A percentile compares a stretch with the other conserved stretches of the same genome.
These are phyloP conservation scores for Hydrotaea diabolus DNA, from an alignment of 2,888 invertebrate species.

Conservation along the genomic window DNA sequence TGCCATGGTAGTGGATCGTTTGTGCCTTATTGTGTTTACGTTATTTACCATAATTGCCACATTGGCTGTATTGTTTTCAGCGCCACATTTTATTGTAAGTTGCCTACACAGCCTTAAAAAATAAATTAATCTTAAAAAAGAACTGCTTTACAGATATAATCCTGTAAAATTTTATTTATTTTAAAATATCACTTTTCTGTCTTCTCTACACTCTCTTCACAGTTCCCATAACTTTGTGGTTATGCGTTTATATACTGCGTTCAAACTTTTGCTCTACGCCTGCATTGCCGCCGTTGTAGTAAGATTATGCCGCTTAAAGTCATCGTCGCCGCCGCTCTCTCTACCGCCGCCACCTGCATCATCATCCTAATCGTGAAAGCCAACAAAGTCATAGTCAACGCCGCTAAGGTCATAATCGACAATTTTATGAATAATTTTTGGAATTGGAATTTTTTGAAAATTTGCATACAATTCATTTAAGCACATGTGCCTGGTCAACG, in stretches of 20 bases:
- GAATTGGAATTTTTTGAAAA: constrained; percentile 66
- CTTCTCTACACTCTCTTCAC: constrained; percentile 39
- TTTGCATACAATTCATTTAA: constrained; percentile 53
- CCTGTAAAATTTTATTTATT: neutral
- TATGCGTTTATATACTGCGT: constrained; percentile 55
- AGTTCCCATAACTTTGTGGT: constrained; percentile 75
- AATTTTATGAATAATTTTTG: constrained; percentile 59
- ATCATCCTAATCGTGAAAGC: no score
- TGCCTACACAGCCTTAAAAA: neutral
- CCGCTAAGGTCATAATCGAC: neutral
- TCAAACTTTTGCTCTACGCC: constrained; percentile 58
- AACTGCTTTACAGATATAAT: constrained; percentile 32
- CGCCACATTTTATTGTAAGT: constrained; percentile 95
- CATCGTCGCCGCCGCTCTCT: neutral
- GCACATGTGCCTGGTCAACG: constrained; percentile 69
- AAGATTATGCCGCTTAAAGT: constrained; percentile 9
- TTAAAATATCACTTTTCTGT: no score
- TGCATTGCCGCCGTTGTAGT: constrained; percentile 45
- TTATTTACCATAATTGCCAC: constrained; percentile 98
- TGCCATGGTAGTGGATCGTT: constrained; percentile 99
- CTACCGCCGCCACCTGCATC: neutral
- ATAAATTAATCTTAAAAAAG: neutral
- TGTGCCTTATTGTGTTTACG: constrained; percentile 99
- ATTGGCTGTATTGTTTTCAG: constrained; percentile 96
- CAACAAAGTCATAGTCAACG: neutral